phyloP scores from a whole-genome alignment of 1,140 invertebrate genomes.

The Sminthurinus signatus region DNA sequence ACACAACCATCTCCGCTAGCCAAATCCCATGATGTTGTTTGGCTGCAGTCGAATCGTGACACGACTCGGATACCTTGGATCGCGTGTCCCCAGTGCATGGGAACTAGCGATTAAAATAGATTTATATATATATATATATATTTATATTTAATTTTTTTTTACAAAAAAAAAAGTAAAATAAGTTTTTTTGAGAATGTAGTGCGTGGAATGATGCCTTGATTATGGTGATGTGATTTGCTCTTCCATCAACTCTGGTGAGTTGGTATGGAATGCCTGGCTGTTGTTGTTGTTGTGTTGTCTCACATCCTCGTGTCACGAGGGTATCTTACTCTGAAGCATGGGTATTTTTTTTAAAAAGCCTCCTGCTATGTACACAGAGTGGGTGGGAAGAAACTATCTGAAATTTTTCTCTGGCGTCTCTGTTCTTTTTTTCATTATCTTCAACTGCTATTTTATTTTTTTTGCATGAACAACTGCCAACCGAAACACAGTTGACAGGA shows the following conservation, averaged over 20 bases:
- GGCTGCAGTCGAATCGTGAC: slow-evolving; percentile 6
- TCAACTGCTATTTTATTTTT: not conserved
- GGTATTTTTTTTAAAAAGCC: not conserved
- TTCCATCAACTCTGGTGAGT: not conserved
- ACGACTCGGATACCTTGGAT: slow-evolving; percentile 7
- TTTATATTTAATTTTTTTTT: too few species aligned
- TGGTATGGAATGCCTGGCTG: slow-evolving; percentile 6
- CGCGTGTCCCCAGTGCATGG: too few species aligned
- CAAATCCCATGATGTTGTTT: not conserved
- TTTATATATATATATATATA: too few species aligned
- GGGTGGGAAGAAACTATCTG: slow-evolving; percentile 13
- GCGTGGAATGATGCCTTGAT: not conserved
- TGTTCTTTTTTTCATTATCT: not conserved
- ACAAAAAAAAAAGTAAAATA: too few species aligned
- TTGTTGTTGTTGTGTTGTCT: slow-evolving; percentile 12
- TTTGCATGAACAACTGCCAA: not conserved
- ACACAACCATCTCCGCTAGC: slow-evolving; percentile 10
- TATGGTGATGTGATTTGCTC: slow-evolving; percentile 4
- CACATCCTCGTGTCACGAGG: slow-evolving; percentile 6
- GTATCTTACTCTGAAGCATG: slow-evolving; percentile 1
- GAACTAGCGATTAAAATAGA: too few species aligned
- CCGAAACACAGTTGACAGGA: slow-evolving; percentile 1
- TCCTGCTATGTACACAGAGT: slow-evolving; percentile 7
- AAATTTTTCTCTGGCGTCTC: not conserved
- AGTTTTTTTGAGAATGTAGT: not conserved